A percentile compares a stretch with the other conserved stretches of the same genome.
phyloP scores from a whole-genome alignment of 2,113 vertebrate species.

The Menidia beryllina region DNA sequence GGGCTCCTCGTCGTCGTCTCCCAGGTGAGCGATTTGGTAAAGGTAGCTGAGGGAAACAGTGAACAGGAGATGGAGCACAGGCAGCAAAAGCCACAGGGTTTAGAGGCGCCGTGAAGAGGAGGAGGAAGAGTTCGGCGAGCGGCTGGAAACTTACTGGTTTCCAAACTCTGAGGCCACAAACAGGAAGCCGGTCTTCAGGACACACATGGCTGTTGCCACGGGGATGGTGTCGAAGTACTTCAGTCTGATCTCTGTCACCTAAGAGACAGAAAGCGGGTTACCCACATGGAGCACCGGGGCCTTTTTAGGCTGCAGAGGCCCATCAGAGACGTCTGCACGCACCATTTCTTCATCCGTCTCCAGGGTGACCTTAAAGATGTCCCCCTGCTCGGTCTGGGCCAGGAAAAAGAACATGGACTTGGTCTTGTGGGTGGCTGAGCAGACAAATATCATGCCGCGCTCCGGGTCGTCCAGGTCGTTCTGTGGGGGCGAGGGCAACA shows the following conservation, averaged over 20 bases:
- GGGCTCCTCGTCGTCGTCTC: slow-evolving; percentile 97
- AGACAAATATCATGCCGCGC: slow-evolving; percentile 99
- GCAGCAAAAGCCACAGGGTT: background rate
- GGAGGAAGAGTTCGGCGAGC: background rate
- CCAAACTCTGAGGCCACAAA: slow-evolving; percentile 98
- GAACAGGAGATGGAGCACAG: background rate
- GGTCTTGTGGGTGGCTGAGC: slow-evolving; percentile 98
- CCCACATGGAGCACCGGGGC: no score
- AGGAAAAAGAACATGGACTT: slow-evolving; percentile 99
- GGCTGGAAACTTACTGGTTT: slow-evolving; percentile 91
- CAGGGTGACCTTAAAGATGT: slow-evolving; percentile 98
- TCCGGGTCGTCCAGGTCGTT: slow-evolving; percentile 98
- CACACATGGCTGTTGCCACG: slow-evolving; percentile 96
- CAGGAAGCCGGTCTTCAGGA: slow-evolving; percentile 97
- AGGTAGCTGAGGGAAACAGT: slow-evolving; percentile 86
- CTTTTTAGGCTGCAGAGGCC: no score
- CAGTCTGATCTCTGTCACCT: slow-evolving; percentile 98
- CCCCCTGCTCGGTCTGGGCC: slow-evolving; percentile 98
- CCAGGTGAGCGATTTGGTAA: slow-evolving; percentile 98
- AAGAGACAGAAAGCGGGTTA: slow-evolving; percentile 29
- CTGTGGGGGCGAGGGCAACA: slow-evolving; percentile 67
- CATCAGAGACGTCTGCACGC: slow-evolving; percentile 46
- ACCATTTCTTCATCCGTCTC: slow-evolving; percentile 99
- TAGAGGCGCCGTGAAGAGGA: background rate
- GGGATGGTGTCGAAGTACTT: slow-evolving; percentile 99